Evolutionary conservation across 2,888 invertebrate species (phyloP), one percentile per base, ranked within the genome.

Genomic region (Aradus depressus): DNA sequence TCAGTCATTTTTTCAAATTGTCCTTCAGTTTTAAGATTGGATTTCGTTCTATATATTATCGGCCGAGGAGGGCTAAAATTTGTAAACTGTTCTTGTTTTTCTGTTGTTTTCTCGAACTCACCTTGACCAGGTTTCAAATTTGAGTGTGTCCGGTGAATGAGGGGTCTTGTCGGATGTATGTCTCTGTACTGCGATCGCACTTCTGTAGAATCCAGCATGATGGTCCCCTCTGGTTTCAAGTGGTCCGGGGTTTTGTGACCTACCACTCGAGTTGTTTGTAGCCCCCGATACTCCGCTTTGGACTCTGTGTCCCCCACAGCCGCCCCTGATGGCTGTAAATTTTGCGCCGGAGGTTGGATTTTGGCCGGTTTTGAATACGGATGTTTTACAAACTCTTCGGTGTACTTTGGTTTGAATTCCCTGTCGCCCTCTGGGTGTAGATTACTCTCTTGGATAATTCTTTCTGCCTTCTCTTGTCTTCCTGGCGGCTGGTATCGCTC

Each of bases 81-180:
- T 3, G 38, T 31, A 21, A 37, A 57, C 22, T 55, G 52, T 1
- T 51, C 32, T 26, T 35, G 16, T 5, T 37, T 28, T 26, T 57
- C 57, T 5, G 60, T 54, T 8, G 51, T 41, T 18, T 41, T 53
- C 12, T 43, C 45, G 34, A 60, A 52, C 12, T 58, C 58, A 4
- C 58, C 58, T 38, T 58, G 57, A 26, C 52, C 58, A 1, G 55
- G 56, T 38, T 55, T 59, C 14, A 60, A 45, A 14, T 50, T 54
- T 38, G 53, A 52, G 2, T 60, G 42, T 23, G 55, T 56, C 28
- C 51, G 50, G 35, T 56, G 55, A n/a, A 54, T 47, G 1, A 54
- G 43, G 2, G 56, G 58, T 5, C 60, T 28, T 25, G 43, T 51
- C 1, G 52, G 52, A 16, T 55, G 57, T 43, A 56, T 52, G 21